Conservation (phyloP, 1,140 invertebrate genomes). For the Bathynomus jamesi region DNA sequence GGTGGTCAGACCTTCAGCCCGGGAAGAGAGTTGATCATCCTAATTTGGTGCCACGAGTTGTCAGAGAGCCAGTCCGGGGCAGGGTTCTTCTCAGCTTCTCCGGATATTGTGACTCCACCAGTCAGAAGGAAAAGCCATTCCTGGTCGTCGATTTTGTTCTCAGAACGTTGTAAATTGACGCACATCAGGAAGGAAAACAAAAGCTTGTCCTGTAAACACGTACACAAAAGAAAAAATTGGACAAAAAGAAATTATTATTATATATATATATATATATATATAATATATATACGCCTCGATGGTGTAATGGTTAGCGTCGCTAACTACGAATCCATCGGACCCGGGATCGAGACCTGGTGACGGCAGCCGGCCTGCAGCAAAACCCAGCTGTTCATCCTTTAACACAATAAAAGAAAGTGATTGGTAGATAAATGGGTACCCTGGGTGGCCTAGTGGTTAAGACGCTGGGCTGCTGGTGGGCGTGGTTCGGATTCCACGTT, state of each 20-base stretch:
- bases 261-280: conserved; percentile 3
- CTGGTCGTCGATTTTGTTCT: conserved; percentile 55
- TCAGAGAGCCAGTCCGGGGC: conserved; percentile 57
- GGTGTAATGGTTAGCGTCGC: no score
- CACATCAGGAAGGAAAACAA: conserved; percentile 80
- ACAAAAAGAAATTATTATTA: no score
- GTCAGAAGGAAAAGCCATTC: conserved; percentile 88
- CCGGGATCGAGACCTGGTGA: no score
- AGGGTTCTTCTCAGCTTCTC: conserved; percentile 66
- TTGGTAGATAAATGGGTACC: no score
- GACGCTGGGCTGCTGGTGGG: no score
- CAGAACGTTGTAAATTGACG: conserved; percentile 69
- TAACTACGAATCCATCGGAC: no score
- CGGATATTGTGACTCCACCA: conserved; percentile 65
- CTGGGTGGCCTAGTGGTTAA: no score
- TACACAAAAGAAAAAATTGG: neutral
- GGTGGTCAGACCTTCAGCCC: conserved; percentile 53
- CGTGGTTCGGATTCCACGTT: no score
- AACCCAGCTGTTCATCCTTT: no score
- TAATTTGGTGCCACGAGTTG: conserved; percentile 78
- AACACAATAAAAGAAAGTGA: no score
- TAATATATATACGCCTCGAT: no score
- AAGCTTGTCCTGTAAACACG: conserved; percentile 61
- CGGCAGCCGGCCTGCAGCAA: no score
- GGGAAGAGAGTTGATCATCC: conserved; percentile 58